Conservation (phyloP, 1,140 invertebrate species). For the Trachymyrmex septentrionalis region DNA sequence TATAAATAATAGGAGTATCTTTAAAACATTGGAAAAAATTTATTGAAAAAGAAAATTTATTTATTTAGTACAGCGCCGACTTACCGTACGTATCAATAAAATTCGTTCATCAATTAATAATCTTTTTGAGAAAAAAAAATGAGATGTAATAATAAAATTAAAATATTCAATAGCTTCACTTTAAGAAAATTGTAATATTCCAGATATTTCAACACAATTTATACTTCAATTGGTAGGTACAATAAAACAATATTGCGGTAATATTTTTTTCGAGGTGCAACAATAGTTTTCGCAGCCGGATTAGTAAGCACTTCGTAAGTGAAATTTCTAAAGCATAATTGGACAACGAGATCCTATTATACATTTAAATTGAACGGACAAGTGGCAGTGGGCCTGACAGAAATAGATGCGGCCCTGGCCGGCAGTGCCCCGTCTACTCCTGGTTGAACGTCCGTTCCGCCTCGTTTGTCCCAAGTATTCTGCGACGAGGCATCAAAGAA, state of each 20-base stretch:
- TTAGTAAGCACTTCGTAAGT: neutral
- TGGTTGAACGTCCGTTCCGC: constrained; percentile 82
- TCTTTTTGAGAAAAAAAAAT: neutral
- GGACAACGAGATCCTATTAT: constrained; percentile 23
- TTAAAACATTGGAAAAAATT: too few species aligned
- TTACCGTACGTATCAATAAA: neutral
- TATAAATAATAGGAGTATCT: too few species aligned
- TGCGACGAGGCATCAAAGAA: constrained; percentile 59
- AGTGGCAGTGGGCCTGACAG: constrained; percentile 13
- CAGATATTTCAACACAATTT: neutral
- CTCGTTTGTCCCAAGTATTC: constrained; percentile 76
- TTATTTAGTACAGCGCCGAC: neutral
- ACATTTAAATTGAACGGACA: constrained; percentile 28
- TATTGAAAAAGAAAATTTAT: too few species aligned
- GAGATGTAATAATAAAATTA: neutral
- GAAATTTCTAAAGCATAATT: constrained; percentile 10
- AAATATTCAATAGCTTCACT: neutral
- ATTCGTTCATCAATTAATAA: neutral
- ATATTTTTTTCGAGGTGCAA: neutral
- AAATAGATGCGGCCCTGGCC: constrained; percentile 16
- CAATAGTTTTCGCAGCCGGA: neutral
- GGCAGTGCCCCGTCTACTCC: constrained; percentile 30
- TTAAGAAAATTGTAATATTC: neutral
- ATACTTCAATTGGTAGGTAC: too few species aligned
- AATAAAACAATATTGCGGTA: neutral